Conservation (phyloP, 2,113 vertebrate species). For the Pica pica region DNA sequence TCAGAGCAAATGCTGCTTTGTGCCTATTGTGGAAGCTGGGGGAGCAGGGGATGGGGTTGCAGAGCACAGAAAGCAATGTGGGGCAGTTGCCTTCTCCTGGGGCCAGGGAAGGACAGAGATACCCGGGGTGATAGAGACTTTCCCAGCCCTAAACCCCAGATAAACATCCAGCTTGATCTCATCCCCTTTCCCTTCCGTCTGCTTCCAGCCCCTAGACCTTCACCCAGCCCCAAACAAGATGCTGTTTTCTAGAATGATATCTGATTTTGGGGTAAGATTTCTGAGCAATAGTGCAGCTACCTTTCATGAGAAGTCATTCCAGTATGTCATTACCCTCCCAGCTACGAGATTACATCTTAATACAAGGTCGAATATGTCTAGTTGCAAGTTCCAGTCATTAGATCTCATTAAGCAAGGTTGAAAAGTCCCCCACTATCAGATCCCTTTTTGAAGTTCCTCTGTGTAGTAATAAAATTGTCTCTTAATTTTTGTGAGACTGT, state of each 20-base stretch:
- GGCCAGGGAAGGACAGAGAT: neutral
- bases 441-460: constrained; percentile 55
- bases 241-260: neutral
- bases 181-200: neutral
- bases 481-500: constrained; percentile 32
- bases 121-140: neutral
- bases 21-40: neutral
- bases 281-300: neutral
- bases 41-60: neutral
- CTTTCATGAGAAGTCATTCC: constrained; percentile 30
- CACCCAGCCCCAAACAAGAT: neutral
- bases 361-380: constrained; percentile 31
- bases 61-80: neutral
- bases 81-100: neutral
- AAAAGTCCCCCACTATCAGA: constrained; percentile 61
- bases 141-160: neutral
- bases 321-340: constrained; percentile 48
- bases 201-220: constrained; percentile 17
- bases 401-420: constrained; percentile 48
- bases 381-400: constrained; percentile 55
- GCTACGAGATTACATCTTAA: constrained; percentile 53
- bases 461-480: constrained; percentile 47
- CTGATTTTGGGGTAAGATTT: constrained; percentile 6
- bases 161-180: neutral
- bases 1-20: neutral